Conservation (phyloP, 2,113 vertebrate genomes). For the Procavia capensis region DNA sequence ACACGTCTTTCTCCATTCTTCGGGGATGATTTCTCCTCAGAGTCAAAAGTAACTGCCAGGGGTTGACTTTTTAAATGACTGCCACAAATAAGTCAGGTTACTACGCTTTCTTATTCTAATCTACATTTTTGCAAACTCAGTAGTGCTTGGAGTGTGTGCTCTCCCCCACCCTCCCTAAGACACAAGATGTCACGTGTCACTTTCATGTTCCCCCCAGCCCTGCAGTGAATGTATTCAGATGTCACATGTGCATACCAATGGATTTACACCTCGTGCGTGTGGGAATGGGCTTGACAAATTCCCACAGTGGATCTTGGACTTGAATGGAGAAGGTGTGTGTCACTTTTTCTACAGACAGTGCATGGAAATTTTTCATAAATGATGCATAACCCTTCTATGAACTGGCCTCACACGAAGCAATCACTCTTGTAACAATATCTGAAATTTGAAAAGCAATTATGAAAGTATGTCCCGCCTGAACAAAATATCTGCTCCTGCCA, state of each 20-base stretch:
- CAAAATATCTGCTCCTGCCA: conserved; percentile 85
- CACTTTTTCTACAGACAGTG: conserved; percentile 73
- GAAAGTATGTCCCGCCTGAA: conserved; percentile 83
- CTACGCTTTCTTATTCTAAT: neutral
- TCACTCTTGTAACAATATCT: conserved; percentile 86
- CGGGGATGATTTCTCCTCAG: neutral
- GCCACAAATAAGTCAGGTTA: neutral
- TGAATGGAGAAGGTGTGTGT: conserved; percentile 81
- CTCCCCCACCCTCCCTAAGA: neutral
- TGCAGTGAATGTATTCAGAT: neutral
- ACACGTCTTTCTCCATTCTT: neutral
- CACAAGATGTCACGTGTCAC: fast-evolving
- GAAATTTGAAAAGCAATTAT: conserved; percentile 88
- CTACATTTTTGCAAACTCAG: neutral
- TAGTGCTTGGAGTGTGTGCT: neutral
- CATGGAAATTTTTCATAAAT: conserved; percentile 84
- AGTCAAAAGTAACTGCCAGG: neutral
- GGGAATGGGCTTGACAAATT: conserved; percentile 73
- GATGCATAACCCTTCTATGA: conserved; percentile 80
- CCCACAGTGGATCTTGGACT: conserved; percentile 81
- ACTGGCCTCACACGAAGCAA: conserved; percentile 75
- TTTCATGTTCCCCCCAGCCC: neutral
- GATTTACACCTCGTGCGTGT: conserved; percentile 36
- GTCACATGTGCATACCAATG: neutral
- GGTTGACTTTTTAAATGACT: neutral